Evolutionary conservation across 2,797 vertebrate genomes (phyloP).

Genomic region (Lacerta bilineata): DNA sequence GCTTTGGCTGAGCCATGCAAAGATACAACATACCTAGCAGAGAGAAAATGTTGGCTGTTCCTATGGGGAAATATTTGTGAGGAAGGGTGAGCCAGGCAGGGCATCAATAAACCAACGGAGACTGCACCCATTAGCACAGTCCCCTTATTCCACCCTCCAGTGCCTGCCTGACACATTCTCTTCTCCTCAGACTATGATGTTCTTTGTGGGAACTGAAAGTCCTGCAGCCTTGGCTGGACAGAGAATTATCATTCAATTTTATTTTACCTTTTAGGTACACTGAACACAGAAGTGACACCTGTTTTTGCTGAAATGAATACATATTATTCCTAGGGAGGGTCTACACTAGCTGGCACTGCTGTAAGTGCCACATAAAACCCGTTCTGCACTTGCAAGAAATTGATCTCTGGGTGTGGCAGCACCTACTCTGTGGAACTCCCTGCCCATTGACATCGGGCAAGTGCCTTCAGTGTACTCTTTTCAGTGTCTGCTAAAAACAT

Average conservation of each 20-base stretch:
- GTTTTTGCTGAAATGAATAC: not conserved
- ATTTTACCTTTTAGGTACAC: conserved; percentile 15
- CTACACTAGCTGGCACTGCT: not conserved
- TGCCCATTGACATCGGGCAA: too few relatives aligned
- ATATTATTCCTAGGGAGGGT: fast-evolving
- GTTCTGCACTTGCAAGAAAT: too few relatives aligned
- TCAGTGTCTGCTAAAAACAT: too few relatives aligned
- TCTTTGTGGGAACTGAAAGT: conserved; percentile 12
- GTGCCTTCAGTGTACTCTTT: too few relatives aligned
- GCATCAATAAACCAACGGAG: not conserved
- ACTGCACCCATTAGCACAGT: not conserved
- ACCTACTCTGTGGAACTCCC: too few relatives aligned
- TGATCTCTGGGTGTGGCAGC: too few relatives aligned
- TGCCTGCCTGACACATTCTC: not conserved
- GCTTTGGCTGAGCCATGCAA: not conserved
- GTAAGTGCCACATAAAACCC: too few relatives aligned
- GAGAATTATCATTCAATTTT: not conserved
- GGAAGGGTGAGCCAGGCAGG: not conserved
- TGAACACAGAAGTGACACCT: not conserved
- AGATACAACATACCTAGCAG: not conserved
- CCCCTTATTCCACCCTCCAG: not conserved
- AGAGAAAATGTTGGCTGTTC: not conserved
- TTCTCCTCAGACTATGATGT: not conserved
- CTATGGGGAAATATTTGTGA: not conserved
- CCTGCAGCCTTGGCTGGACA: conserved; percentile 5